Base-by-base conservation (phyloP, 2,113 vertebrate species). In the Alethe castanea region DNA sequence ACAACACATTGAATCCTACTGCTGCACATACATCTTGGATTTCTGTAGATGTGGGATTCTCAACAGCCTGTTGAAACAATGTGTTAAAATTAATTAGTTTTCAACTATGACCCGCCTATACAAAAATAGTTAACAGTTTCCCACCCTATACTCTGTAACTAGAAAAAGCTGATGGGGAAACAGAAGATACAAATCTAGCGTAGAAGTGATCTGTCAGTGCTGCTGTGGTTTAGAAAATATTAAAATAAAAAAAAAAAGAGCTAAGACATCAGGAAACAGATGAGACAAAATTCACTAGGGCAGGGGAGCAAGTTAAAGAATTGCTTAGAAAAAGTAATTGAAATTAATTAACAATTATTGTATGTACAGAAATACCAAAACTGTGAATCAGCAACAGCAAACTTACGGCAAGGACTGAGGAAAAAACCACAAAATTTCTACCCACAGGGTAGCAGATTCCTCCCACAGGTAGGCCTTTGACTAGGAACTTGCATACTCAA, bases 31-130 rank as follows among this genome's bases (percentile, higher is more conserved):
- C 99, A 93, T 99, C 99, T 79, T 98, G 98, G 96, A 99, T 99
- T 98, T 99, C 99, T 6, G 98, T 96, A 94, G 99, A 99, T 2
- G 99, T 99, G 13, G 99, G 99, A 84, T 99, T 99, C 97, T 99
- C 99, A 97, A 99, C 99, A 62, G 98, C 99, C 99, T 99, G 71
- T 90, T 91, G 89, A 61, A 95, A 67, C 14, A 83, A 79, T 9
- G 12, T 11, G 10, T 60, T 61, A 73, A 28, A 40, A 44, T 25
- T 73, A 59, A 36, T 76, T 64, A 28, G 20, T 48, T 48, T 62
- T 61, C 38, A 67, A 22, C 48, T 12, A 76, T 26, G 33, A 88
- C 59, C 53, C 59, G 28, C 33, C 10, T 45, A 24, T 6, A 38
- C 1, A 84, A 47, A 50, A 52, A 25, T 0, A 81, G 11, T 54